Evolutionary conservation across 2,113 vertebrate species (phyloP).

Genomic region (Prolemur simus): DNA sequence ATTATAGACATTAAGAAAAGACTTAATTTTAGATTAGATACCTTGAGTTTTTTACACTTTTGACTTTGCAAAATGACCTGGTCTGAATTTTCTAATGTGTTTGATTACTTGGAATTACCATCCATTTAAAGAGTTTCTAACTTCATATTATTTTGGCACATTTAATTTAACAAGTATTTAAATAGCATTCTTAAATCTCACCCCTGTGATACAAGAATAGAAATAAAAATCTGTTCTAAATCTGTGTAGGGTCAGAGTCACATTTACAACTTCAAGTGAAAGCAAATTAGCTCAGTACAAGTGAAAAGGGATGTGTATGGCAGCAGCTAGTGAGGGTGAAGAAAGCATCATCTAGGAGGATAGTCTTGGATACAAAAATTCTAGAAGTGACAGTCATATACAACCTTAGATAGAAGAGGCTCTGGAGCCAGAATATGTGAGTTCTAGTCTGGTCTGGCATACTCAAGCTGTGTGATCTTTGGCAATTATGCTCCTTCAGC

Average conservation of each 20-base stretch:
- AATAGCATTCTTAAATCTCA: constrained; percentile 54
- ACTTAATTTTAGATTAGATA: constrained; percentile 32
- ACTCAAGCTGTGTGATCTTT: background rate
- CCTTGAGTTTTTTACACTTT: constrained; percentile 16
- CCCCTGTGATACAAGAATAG: constrained; percentile 12
- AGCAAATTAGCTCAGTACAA: constrained; percentile 6
- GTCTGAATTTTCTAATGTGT: background rate
- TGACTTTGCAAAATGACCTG: constrained; percentile 28
- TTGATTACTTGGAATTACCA: constrained; percentile 42
- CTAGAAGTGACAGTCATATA: background rate
- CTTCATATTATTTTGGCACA: constrained; percentile 56
- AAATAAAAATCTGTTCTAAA: constrained; percentile 57
- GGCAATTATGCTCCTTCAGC: background rate
- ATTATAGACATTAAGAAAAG: background rate
- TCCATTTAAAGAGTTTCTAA: constrained; percentile 54
- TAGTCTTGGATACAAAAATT: background rate
- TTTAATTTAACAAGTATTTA: constrained; percentile 56
- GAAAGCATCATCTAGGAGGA: background rate
- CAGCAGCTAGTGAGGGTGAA: background rate
- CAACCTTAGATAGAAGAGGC: background rate
- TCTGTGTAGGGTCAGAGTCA: constrained; percentile 26
- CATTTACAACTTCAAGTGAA: constrained; percentile 25
- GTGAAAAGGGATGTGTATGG: background rate
- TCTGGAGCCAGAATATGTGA: background rate
- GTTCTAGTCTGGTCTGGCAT: background rate